Evolutionary conservation across 2,113 vertebrate species (phyloP), one percentile per base, ranked within the genome.

Genomic region (Ranitomeya imitator): DNA sequence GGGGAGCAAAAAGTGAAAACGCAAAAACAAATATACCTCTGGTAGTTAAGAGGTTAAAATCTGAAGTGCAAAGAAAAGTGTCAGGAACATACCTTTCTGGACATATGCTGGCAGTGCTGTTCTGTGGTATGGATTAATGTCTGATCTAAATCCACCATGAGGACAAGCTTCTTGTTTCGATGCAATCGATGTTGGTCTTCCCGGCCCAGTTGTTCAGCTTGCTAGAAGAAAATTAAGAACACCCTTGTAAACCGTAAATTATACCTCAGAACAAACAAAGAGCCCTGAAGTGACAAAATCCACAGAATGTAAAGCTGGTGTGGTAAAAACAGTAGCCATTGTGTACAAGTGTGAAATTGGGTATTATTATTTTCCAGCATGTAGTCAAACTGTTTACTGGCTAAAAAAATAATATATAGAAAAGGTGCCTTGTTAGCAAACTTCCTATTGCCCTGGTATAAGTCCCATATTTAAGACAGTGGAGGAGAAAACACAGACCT

Each of bases 131-230:
- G 98, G 91, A 99, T 99, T 89, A 99, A 91, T 0, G 98, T 99
- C 95, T 99, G 98, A 92, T 99, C 98, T 94, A 99, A 92, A 90
- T 99, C 98, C 83, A 99, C 98, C 98, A 99, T 99, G 15, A 99
- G 96, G 74, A 99, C 98, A 55, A 99, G 93, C 88, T 99, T 99
- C 67, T 94, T 95, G 92, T 97, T 98, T 54, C 97, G 94, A 78
- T 98, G 97, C 1, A 99, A 95, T 52, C 98, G 94, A 83, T 98
- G 96, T 87, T 99, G 98, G 92, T 99, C 98, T 90, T 99, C 98
- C 86, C 95, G 93, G 77, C 96, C 98, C 18, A 99, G 93, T 87
- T 97, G 93, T 79, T 99, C 97, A 0, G 98, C 98, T 97, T 99
- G 98, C 98, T 99, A 69, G 23, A 91, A 85, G 6, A 82, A 57